Evolutionary conservation across 2,113 vertebrate species (phyloP).

Genomic region (Limnothrissa miodon): DNA sequence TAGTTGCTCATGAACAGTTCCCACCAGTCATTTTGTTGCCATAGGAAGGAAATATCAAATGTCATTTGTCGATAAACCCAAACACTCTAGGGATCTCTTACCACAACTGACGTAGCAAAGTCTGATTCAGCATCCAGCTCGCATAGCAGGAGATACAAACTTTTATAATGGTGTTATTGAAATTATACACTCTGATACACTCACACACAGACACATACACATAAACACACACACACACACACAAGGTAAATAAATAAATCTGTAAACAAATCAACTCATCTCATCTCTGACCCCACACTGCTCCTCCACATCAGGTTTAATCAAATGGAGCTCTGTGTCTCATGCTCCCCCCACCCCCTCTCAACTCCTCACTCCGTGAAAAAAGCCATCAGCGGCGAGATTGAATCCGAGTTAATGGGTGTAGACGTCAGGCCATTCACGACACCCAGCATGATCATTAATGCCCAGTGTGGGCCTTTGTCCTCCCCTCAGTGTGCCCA

Average conservation of each 20-base stretch:
- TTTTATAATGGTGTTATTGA: too few species aligned
- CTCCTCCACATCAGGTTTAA: neutral
- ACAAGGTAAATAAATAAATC: slow-evolving; percentile 5
- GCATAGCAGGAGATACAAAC: neutral
- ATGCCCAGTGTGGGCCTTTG: neutral
- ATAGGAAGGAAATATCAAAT: too few species aligned
- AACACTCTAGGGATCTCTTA: too few species aligned
- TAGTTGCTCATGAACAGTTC: too few species aligned
- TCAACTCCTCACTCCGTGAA: neutral
- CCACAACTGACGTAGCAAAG: neutral
- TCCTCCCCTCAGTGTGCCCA: neutral
- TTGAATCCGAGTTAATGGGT: neutral
- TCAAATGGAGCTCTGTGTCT: neutral
- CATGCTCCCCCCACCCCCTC: neutral
- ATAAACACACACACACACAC: neutral
- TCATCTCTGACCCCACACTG: neutral
- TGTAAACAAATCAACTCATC: neutral
- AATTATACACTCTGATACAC: too few species aligned
- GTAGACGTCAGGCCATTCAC: neutral
- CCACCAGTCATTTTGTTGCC: too few species aligned
- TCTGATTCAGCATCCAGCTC: neutral
- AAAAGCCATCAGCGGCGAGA: neutral
- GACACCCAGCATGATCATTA: neutral
- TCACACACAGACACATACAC: neutral
- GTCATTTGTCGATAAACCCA: too few species aligned